A percentile compares a stretch with the other conserved stretches of the same genome.
phyloP scores from a whole-genome alignment of 2,888 invertebrate species.

The Lithophane semibrunnea region DNA sequence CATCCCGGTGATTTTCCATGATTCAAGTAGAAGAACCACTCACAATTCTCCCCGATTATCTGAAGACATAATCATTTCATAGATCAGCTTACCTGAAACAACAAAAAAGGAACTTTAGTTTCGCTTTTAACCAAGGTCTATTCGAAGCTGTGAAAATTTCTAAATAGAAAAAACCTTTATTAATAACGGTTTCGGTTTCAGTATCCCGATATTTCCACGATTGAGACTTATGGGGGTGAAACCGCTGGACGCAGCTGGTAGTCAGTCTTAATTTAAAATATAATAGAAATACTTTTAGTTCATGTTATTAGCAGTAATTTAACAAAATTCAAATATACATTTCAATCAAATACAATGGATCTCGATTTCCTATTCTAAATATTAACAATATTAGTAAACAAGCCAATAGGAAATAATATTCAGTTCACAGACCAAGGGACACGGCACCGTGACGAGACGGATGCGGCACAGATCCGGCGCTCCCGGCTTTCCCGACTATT shows the following conservation, averaged over 20 bases:
- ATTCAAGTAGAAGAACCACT: neutral
- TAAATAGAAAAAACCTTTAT: neutral
- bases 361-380: neutral
- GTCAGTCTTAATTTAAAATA: neutral
- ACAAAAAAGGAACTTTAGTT: constrained; percentile 4
- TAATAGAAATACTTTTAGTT: neutral
- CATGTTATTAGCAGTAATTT: too few relatives aligned
- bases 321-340: neutral
- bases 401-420: constrained; percentile 23
- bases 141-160: neutral
- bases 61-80: neutral
- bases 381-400: neutral
- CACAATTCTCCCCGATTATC: neutral
- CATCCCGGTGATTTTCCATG: neutral
- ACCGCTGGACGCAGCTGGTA: too few relatives aligned
- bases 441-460: constrained; percentile 5
- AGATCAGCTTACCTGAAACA: constrained; percentile 43
- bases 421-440: neutral
- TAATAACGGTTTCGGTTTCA: too few relatives aligned
- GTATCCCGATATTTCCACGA: too few relatives aligned
- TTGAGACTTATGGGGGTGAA: too few relatives aligned
- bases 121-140: neutral
- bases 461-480: neutral
- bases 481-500: constrained; percentile 1
- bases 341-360: neutral